phyloP scores from a whole-genome alignment of 2,888 invertebrate species.

The Latrodectus elegans region DNA sequence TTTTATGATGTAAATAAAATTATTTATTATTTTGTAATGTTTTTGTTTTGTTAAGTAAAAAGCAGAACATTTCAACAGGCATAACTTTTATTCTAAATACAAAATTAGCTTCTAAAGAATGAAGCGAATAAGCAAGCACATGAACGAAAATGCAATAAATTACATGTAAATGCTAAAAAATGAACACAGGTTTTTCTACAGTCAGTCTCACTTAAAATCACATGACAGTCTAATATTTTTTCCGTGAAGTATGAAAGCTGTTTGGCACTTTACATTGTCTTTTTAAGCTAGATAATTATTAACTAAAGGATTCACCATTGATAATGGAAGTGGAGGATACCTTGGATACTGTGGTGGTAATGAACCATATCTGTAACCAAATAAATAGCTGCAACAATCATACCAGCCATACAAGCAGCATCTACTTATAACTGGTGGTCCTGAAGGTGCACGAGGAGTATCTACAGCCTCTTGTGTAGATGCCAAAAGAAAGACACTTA shows the following conservation, averaged over 20 bases:
- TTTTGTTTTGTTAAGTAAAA: neutral
- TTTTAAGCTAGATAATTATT: constrained; percentile 38
- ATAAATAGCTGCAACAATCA: constrained; percentile 61
- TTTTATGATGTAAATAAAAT: constrained; percentile 1
- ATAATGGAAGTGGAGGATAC: constrained; percentile 39
- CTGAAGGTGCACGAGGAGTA: neutral
- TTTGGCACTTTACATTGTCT: neutral
- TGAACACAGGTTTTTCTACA: too few species aligned
- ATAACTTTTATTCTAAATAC: constrained; percentile 13
- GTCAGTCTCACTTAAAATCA: too few species aligned
- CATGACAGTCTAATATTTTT: neutral
- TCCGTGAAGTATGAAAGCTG: neutral
- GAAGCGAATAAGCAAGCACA: neutral
- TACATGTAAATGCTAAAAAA: neutral
- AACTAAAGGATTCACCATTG: constrained; percentile 27
- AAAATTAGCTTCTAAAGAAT: neutral
- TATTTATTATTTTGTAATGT: neutral
- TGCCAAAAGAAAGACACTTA: constrained; percentile 19
- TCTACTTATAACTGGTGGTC: constrained; percentile 51
- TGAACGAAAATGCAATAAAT: neutral
- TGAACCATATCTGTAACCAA: constrained; percentile 50
- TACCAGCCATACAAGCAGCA: constrained; percentile 62
- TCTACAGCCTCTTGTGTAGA: constrained; percentile 20
- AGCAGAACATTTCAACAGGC: neutral
- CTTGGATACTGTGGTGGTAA: constrained; percentile 48